Conservation (phyloP, 2,888 invertebrate species). For the Hypena proboscidalis region DNA sequence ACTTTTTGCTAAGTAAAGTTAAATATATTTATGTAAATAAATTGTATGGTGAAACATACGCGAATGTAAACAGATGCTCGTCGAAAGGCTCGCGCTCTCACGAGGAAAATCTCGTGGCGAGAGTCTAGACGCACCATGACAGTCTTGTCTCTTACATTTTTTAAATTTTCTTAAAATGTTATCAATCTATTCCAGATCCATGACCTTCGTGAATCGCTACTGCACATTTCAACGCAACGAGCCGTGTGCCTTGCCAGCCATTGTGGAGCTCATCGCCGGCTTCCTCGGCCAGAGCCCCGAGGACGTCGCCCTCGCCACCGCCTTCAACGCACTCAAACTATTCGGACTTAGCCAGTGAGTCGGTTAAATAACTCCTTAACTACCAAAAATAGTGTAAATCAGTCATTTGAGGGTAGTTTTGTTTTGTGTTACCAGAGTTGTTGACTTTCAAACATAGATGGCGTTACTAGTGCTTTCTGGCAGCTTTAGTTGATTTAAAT, state of each 20-base stretch:
- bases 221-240: constrained; percentile 98
- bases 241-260: constrained; percentile 96
- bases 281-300: constrained; percentile 94
- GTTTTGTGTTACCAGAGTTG: neutral
- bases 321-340: constrained; percentile 95
- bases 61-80: no score
- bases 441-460: constrained; percentile 3
- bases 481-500: neutral
- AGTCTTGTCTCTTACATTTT: no score
- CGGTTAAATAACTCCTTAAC: constrained; percentile 7
- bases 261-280: constrained; percentile 97
- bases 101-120: no score
- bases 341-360: constrained; percentile 92
- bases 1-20: no score
- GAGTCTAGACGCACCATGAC: no score
- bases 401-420: neutral
- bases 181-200: constrained; percentile 82
- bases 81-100: no score
- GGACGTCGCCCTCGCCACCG: constrained; percentile 95
- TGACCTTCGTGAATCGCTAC: constrained; percentile 93
- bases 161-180: neutral
- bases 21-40: no score
- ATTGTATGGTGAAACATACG: no score
- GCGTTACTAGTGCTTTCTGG: neutral
- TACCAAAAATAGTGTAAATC: constrained; percentile 1